Base-by-base conservation (phyloP, 2,797 vertebrate species). In the Channallabes apus region DNA sequence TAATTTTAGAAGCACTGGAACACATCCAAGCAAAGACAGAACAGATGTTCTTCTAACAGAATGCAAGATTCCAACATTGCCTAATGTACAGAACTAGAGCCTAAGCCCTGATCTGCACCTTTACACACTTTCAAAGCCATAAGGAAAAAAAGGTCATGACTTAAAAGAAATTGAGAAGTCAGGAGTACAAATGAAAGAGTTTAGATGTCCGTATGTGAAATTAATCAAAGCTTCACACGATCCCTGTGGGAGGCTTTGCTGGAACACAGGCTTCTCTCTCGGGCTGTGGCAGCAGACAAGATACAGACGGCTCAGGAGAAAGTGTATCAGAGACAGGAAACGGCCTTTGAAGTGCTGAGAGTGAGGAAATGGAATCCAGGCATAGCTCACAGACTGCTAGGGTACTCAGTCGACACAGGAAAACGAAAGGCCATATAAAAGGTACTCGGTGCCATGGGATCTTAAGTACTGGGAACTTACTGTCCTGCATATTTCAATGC, bases 291-390 rank as follows among this genome's bases (percentile, higher is more conserved):
- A 81, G 71, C 29, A 14, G 84, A 85, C 84, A 67, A 89, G 62
- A 86, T 61, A 87, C 80, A 88, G 79, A 85, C 80, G 80, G 84
- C 82, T 84, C 58, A 83, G 80, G 65, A 85, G 68, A 86, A 85
- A 86, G 88, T 81, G 81, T 87, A 86, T 81, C 76, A 83, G 84
- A 86, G 89, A 88, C 87, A 89, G 89, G 90, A 90, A 86, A 83
- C 79, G 69, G 87, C 83, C 85, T 90, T 90, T 90, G 89, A 91
- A 89, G 84, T 89, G 88, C 88, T 91, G 90, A 90, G 87, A 75
- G 83, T n/a, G 77, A 86, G 79, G 87, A 90, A 91, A 90, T 89
- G 87, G 86, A 89, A 90, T 89, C 86, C 77, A 86, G 79, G 86
- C 79, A 82, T 59, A 69, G 83, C 69, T 79, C 68, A 84, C 46